A percentile compares a stretch with the other conserved stretches of the same genome.
These are phyloP conservation scores for Orthonychiurus folsomi DNA, from an alignment of 2,888 invertebrate genomes.

Conservation along the genomic window DNA sequence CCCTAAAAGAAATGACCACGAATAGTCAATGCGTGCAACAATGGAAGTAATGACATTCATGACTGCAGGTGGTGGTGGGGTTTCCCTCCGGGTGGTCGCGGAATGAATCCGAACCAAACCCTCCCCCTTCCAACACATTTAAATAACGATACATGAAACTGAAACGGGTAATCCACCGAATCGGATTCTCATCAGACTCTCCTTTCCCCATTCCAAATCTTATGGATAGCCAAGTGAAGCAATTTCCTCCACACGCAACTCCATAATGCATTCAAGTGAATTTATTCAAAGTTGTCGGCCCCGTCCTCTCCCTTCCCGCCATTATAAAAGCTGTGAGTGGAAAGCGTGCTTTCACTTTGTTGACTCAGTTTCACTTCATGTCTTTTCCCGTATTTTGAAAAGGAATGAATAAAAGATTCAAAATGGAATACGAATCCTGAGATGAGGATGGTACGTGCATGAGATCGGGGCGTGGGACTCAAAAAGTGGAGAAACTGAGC, in stretches of 20 bases:
- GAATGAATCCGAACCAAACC: neutral
- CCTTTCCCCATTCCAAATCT: neutral
- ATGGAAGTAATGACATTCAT: neutral
- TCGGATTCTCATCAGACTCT: slow-evolving; percentile 14
- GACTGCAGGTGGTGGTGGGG: neutral
- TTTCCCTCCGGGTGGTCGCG: neutral
- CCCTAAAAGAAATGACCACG: too few relatives aligned
- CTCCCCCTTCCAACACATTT: neutral
- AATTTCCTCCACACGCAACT: neutral
- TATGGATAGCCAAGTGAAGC: neutral
- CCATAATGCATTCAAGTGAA: neutral
- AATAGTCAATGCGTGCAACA: neutral
- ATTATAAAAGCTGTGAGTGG: neutral
- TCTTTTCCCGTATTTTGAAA: neutral
- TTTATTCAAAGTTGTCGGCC: neutral
- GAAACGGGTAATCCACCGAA: slow-evolving; percentile 8
- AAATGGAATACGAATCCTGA: too few relatives aligned
- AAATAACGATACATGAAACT: slow-evolving; percentile 3
- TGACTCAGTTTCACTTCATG: neutral
- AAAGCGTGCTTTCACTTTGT: neutral
- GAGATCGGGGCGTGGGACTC: neutral
- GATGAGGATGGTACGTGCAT: too few relatives aligned
- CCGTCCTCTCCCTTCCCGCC: neutral
- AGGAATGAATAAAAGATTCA: neutral
- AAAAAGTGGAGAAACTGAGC: neutral